Percentiles rank a stretch among this genome's conserved stretches.
Conservation (phyloP, 92 coral and sea anemone genomes). For the Montipora capitata region DNA sequence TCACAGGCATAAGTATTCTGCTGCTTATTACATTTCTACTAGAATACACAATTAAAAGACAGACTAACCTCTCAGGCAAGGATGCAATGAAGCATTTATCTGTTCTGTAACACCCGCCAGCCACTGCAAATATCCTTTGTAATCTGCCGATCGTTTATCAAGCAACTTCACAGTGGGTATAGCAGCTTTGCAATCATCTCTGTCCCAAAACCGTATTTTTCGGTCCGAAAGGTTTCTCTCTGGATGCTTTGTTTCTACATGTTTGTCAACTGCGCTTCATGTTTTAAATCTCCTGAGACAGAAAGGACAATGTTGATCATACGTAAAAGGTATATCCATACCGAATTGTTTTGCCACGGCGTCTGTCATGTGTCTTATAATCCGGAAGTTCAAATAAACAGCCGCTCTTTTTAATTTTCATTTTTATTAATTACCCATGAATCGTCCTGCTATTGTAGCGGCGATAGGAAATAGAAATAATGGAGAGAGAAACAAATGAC, state of each 20-base stretch:
- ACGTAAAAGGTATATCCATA: slow-evolving; percentile 16
- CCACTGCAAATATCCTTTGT: slow-evolving; percentile 29
- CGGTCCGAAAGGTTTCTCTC: not conserved
- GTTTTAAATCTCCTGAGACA: slow-evolving; percentile 30
- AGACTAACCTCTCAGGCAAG: slow-evolving; percentile 28
- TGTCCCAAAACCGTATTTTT: slow-evolving; percentile 9
- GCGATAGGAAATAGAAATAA: not conserved
- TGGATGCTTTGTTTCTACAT: slow-evolving; percentile 17
- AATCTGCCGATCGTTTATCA: not conserved
- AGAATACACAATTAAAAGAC: no score
- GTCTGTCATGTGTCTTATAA: not conserved
- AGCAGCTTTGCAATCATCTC: not conserved
- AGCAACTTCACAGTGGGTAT: not conserved
- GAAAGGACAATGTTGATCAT: not conserved
- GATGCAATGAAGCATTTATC: slow-evolving; percentile 32
- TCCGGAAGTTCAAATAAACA: slow-evolving; percentile 25
- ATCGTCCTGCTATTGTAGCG: not conserved
- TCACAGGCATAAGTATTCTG: no score
- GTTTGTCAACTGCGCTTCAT: slow-evolving; percentile 4
- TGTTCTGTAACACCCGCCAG: slow-evolving; percentile 32
- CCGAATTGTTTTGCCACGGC: not conserved
- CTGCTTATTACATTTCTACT: no score
- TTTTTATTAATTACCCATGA: not conserved
- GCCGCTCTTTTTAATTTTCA: not conserved
- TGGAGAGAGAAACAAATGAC: not conserved